A percentile compares a stretch with the other conserved stretches of the same genome.
phyloP scores from a whole-genome alignment of 35 echinoderm and acorn worm species.

The Heliocidaris tuberculata region DNA sequence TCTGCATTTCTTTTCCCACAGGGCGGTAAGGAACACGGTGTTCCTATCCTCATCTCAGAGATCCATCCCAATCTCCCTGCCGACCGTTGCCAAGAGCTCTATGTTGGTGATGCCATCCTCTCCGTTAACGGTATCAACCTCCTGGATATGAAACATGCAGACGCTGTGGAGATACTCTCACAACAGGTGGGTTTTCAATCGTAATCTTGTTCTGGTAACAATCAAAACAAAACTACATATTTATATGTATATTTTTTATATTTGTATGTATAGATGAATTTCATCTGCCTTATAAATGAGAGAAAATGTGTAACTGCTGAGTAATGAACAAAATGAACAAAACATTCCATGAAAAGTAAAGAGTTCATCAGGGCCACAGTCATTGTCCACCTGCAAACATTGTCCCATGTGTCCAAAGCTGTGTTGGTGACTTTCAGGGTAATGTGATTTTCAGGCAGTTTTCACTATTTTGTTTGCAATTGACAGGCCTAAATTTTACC shows the following conservation, averaged over 20 bases:
- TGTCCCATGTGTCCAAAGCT: no score
- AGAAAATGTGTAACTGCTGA: neutral
- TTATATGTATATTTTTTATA: neutral
- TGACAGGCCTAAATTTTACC: no score
- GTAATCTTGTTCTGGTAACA: neutral
- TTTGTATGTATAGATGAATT: neutral
- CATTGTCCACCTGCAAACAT: no score
- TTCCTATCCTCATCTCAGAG: slow-evolving; percentile 95
- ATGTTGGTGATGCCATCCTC: slow-evolving; percentile 95
- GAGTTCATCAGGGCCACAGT: no score
- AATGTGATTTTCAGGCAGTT: neutral
- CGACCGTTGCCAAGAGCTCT: slow-evolving; percentile 77
- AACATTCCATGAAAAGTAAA: no score
- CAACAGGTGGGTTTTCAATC: slow-evolving; percentile 66
- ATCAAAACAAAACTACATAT: neutral
- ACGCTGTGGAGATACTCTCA: slow-evolving; percentile 96
- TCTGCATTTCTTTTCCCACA: neutral
- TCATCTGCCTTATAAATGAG: neutral
- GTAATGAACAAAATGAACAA: no score
- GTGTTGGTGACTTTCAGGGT: neutral
- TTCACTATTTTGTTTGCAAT: no score
- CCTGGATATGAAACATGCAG: slow-evolving; percentile 84
- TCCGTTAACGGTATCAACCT: slow-evolving; percentile 88
- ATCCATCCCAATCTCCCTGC: slow-evolving; percentile 93
- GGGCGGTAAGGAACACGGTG: slow-evolving; percentile 98